phyloP scores from a whole-genome alignment of 1,140 invertebrate genomes.

The Anthonomus grandis region DNA sequence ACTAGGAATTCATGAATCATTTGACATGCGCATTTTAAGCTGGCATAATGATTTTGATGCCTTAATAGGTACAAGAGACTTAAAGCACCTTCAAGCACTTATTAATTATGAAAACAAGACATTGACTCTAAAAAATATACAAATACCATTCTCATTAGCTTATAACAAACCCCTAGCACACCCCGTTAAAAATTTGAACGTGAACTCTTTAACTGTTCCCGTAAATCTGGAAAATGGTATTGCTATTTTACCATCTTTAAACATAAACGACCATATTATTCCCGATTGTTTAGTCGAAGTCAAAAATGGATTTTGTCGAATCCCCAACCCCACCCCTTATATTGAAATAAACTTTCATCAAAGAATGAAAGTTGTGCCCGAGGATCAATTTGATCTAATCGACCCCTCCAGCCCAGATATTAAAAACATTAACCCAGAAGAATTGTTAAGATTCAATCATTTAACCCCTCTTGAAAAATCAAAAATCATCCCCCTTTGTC shows the following conservation, averaged over 20 bases:
- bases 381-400: conserved; percentile 4
- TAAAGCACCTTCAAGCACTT: background rate
- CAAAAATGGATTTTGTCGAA: conserved; percentile 9
- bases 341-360: conserved; percentile 15
- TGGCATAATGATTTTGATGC: conserved; percentile 19
- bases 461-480: conserved; percentile 7
- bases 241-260: conserved; percentile 16
- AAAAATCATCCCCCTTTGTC: conserved; percentile 10
- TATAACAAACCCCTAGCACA: conserved; percentile 13
- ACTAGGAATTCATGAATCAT: conserved; percentile 5
- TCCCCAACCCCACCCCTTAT: conserved; percentile 6
- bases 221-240: conserved; percentile 9
- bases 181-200: conserved; percentile 4
- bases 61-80: conserved; percentile 12
- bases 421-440: conserved; percentile 1
- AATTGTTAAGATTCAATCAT: conserved; percentile 9
- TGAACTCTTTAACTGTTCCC: conserved; percentile 7
- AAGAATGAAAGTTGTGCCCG: conserved; percentile 9
- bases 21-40: conserved; percentile 2
- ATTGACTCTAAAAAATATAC: conserved; percentile 8
- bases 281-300: conserved; percentile 12
- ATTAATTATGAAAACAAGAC: conserved; percentile 10
- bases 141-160: conserved; percentile 18
- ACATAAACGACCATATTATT: conserved; percentile 7
- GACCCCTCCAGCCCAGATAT: background rate